A percentile compares a stretch with the other conserved stretches of the same genome.
phyloP scores from a whole-genome alignment of 2,888 invertebrate genomes.

The Abscondita cerata region DNA sequence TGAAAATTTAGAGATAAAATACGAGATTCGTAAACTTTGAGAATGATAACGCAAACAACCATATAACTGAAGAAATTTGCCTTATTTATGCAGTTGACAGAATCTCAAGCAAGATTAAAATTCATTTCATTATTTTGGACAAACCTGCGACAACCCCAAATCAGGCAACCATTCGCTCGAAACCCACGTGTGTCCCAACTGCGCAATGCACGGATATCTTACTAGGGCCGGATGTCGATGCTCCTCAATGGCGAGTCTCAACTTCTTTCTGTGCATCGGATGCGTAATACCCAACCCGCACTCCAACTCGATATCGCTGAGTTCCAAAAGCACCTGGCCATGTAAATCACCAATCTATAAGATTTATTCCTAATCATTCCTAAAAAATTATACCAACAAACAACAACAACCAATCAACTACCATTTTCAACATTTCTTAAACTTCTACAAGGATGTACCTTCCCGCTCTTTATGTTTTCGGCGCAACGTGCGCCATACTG shows the following conservation, averaged over 20 bases:
- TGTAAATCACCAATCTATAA: constrained; percentile 74
- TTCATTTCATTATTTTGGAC: too few relatives aligned
- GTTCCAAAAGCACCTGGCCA: constrained; percentile 86
- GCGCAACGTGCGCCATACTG: constrained; percentile 90
- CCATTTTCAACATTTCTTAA: background rate
- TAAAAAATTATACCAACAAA: constrained; percentile 14
- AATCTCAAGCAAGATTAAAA: too few relatives aligned
- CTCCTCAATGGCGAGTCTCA: constrained; percentile 92
- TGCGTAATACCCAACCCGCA: constrained; percentile 89
- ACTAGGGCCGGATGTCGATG: constrained; percentile 86
- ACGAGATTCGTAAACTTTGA: too few relatives aligned
- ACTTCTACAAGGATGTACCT: constrained; percentile 63
- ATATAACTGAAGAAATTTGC: too few relatives aligned
- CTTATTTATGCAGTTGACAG: too few relatives aligned
- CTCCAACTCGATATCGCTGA: constrained; percentile 90
- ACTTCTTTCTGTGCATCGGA: constrained; percentile 92
- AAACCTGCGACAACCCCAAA: constrained; percentile 81
- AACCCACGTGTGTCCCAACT: constrained; percentile 92
- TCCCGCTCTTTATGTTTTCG: constrained; percentile 94
- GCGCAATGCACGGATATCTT: constrained; percentile 86
- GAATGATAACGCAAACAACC: too few relatives aligned
- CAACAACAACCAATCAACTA: constrained; percentile 8
- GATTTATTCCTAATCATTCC: constrained; percentile 52
- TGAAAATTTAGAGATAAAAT: too few relatives aligned
- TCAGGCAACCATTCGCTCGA: constrained; percentile 93